These are phyloP conservation scores for Cygnus olor DNA, from an alignment of 2,797 vertebrate species.

Conservation along the genomic window DNA sequence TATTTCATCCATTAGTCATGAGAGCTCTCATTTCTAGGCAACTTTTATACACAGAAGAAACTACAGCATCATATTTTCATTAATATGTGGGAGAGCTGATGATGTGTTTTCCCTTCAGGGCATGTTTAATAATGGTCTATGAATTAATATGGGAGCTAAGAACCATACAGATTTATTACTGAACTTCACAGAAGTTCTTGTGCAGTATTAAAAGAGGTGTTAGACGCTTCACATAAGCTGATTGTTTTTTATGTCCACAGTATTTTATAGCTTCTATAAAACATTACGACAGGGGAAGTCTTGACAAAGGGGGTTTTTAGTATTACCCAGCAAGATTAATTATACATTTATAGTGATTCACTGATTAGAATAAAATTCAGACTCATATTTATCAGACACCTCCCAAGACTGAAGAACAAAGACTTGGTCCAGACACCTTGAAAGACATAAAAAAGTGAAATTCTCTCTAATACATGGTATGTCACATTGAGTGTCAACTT, in stretches of 20 bases:
- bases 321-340: neutral
- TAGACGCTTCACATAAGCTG: neutral
- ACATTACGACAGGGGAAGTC: neutral
- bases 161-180: neutral
- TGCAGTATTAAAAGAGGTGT: neutral
- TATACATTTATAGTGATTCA: constrained; percentile 45
- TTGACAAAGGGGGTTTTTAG: neutral
- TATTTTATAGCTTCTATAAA: neutral
- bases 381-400: neutral
- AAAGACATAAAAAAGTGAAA: neutral
- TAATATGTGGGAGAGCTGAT: neutral
- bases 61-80: neutral
- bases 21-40: neutral
- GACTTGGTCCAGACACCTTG: neutral
- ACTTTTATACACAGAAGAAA: neutral
- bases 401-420: neutral
- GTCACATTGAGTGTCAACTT: neutral
- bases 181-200: neutral
- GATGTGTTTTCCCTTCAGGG: neutral
- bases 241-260: neutral
- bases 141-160: neutral
- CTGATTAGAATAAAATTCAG: constrained; percentile 13
- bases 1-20: constrained; percentile 5
- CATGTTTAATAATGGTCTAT: neutral
- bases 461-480: neutral